phyloP scores from a whole-genome alignment of 2,888 invertebrate species.

The Dorcus hopei region DNA sequence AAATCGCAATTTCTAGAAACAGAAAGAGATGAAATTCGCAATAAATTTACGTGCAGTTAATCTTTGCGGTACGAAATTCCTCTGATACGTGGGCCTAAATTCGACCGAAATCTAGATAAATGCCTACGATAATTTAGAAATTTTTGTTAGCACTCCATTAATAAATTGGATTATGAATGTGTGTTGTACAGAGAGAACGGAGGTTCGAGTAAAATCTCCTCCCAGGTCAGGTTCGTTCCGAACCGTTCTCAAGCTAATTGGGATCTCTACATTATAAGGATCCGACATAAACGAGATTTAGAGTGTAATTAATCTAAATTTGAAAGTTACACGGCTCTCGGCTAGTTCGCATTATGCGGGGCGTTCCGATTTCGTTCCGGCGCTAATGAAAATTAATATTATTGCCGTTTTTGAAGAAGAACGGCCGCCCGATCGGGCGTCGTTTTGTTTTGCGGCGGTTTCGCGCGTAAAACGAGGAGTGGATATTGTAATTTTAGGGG shows the following conservation, averaged over 20 bases:
- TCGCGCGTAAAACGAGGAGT: background rate
- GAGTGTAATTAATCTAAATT: conserved; percentile 31
- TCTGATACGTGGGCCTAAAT: no score
- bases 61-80: no score
- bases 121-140: no score
- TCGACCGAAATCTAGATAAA: no score
- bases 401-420: background rate
- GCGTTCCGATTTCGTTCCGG: background rate
- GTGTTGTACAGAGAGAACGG: conserved; percentile 2
- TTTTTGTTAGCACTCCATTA: conserved; percentile 7
- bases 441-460: background rate
- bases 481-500: conserved; percentile 10
- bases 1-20: no score
- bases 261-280: conserved; percentile 27
- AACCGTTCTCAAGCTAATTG: conserved; percentile 7
- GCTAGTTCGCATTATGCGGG: conserved; percentile 14
- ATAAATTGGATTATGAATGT: conserved; percentile 13
- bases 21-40: no score
- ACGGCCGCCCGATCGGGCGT: background rate
- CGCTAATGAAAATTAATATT: background rate
- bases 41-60: no score
- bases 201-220: conserved; percentile 5
- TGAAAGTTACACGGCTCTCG: conserved; percentile 6
- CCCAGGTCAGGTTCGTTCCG: conserved; percentile 8
- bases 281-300: conserved; percentile 26